phyloP scores from a whole-genome alignment of 2,888 invertebrate species.

The Bhutanitis thaidina region DNA sequence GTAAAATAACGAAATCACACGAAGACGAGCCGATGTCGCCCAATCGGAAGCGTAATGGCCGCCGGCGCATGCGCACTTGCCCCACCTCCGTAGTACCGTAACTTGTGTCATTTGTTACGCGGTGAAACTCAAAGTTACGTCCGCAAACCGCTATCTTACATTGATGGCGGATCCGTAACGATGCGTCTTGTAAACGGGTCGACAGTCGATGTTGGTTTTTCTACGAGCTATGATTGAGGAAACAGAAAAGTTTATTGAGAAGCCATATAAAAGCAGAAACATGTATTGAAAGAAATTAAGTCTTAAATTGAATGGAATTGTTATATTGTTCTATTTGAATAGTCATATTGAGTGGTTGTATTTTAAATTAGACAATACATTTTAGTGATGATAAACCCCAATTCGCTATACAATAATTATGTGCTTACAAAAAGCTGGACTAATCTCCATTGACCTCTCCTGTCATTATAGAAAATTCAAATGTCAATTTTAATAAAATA shows the following conservation, averaged over 20 bases:
- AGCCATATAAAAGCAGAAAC: too few species aligned
- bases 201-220: neutral
- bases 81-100: constrained; percentile 16
- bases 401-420: too few species aligned
- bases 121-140: constrained; percentile 12
- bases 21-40: neutral
- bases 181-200: neutral
- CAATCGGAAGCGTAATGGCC: constrained; percentile 4
- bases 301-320: too few species aligned
- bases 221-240: neutral
- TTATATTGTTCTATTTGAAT: too few species aligned
- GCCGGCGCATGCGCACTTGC: constrained; percentile 3
- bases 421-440: too few species aligned
- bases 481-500: too few species aligned
- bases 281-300: too few species aligned
- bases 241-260: neutral
- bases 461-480: too few species aligned
- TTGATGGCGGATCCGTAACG: constrained; percentile 43
- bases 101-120: constrained; percentile 15
- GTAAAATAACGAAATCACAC: neutral
- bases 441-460: too few species aligned
- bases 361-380: too few species aligned
- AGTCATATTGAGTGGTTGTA: too few species aligned
- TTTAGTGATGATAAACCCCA: too few species aligned
- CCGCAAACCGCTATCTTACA: neutral